A percentile compares a stretch with the other conserved stretches of the same genome.
These are phyloP conservation scores for Hippopotamus amphibius DNA, from an alignment of 2,113 vertebrate genomes.

Conservation along the genomic window DNA sequence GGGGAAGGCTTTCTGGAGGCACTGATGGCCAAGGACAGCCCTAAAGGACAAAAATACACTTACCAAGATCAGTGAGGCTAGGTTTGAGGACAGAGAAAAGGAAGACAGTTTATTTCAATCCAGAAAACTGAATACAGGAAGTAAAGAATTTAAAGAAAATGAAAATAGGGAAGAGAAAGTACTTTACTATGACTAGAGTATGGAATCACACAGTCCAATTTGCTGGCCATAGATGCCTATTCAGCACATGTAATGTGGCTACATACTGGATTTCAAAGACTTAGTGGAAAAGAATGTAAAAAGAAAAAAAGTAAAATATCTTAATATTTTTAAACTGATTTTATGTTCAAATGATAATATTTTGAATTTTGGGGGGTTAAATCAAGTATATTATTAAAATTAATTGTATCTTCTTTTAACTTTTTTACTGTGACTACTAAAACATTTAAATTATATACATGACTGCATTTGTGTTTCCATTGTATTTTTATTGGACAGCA, in stretches of 20 bases:
- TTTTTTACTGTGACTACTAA: neutral
- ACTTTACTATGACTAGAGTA: neutral
- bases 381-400: neutral
- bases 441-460: neutral
- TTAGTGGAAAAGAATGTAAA: neutral
- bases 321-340: neutral
- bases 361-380: neutral
- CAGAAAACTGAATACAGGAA: neutral
- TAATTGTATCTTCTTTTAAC: neutral
- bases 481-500: neutral
- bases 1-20: neutral
- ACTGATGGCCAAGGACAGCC: neutral
- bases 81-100: neutral
- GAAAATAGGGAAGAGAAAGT: neutral
- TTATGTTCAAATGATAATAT: neutral
- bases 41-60: neutral
- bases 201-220: no score
- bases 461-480: neutral
- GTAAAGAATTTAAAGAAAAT: neutral
- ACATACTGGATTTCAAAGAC: neutral
- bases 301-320: neutral
- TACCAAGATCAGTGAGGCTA: neutral
- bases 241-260: neutral
- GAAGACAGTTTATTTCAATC: neutral
- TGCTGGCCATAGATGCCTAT: neutral